A percentile compares a stretch with the other conserved stretches of the same genome.
Evolutionary conservation across 2,113 vertebrate genomes (phyloP).

Genomic region (Cebidichthys violaceus): DNA sequence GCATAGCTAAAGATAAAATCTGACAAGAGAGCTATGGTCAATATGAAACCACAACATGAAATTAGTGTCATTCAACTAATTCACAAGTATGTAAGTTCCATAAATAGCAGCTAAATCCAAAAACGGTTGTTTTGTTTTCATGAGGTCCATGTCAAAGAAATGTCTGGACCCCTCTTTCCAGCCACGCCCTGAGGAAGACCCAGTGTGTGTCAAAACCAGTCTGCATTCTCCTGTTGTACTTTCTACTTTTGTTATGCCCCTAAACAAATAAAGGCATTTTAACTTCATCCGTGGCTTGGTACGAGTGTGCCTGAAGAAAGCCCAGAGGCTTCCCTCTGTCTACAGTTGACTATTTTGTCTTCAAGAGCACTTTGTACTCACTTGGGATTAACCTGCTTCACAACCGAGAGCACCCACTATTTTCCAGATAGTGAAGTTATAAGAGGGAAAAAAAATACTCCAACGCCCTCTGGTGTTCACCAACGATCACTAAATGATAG

Average conservation of each 20-base stretch:
- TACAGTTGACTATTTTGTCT: not conserved
- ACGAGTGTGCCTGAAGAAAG: not conserved
- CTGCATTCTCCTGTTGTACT: not conserved
- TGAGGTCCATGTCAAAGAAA: not conserved
- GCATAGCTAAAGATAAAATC: not conserved
- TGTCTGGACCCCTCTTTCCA: not conserved
- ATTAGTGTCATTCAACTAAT: not conserved
- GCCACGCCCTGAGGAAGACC: not conserved
- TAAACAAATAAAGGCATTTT: not conserved
- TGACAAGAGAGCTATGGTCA: not conserved
- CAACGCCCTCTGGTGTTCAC: slow-evolving; percentile 60
- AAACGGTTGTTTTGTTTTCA: not conserved
- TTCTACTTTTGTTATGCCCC: not conserved
- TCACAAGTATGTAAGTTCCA: too few relatives aligned
- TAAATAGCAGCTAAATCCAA: not conserved
- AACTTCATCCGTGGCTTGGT: not conserved
- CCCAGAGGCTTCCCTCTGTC: not conserved
- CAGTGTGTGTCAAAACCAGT: not conserved
- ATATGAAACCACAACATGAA: not conserved
- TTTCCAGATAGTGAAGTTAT: not conserved
- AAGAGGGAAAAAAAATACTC: slow-evolving; percentile 8
- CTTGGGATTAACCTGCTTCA: not conserved
- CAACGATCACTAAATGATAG: not conserved
- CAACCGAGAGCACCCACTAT: not conserved
- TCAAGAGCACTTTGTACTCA: not conserved